Evolutionary conservation across 2,113 vertebrate genomes (phyloP).

Genomic region (Leiothrix lutea): DNA sequence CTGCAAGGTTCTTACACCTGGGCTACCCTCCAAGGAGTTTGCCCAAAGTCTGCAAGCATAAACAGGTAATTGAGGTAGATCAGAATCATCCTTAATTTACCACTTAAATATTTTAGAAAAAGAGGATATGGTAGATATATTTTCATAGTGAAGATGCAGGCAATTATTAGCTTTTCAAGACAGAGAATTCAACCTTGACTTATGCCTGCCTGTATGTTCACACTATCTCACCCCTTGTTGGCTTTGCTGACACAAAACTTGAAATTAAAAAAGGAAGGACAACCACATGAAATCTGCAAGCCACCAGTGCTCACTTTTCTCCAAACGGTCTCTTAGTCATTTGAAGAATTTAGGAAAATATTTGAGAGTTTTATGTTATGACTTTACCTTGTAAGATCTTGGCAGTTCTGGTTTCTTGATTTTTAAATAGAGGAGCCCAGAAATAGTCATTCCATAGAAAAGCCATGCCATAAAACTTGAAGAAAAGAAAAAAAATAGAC

Average conservation of each 20-base stretch:
- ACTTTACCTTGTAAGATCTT: constrained; percentile 79
- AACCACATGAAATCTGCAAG: neutral
- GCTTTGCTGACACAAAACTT: neutral
- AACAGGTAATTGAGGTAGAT: neutral
- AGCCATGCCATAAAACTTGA: constrained; percentile 87
- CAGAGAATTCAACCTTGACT: neutral
- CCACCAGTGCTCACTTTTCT: neutral
- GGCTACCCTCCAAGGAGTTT: neutral
- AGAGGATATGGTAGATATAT: neutral
- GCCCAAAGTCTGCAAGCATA: neutral
- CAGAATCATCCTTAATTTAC: neutral
- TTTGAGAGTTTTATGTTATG: neutral
- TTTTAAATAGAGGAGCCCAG: constrained; percentile 85
- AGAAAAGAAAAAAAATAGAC: neutral
- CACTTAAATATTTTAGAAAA: neutral
- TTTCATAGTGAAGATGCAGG: neutral
- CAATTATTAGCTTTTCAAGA: neutral
- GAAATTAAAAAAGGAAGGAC: neutral
- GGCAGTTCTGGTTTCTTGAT: constrained; percentile 85
- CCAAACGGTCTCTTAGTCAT: neutral
- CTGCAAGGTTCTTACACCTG: neutral
- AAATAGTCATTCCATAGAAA: constrained; percentile 82
- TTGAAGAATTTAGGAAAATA: neutral
- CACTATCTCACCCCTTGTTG: neutral
- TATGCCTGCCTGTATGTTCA: neutral